Percentiles rank a stretch among this genome's conserved stretches.
Conservation (phyloP, 1,140 invertebrate genomes). For the Lucilia cuprina region DNA sequence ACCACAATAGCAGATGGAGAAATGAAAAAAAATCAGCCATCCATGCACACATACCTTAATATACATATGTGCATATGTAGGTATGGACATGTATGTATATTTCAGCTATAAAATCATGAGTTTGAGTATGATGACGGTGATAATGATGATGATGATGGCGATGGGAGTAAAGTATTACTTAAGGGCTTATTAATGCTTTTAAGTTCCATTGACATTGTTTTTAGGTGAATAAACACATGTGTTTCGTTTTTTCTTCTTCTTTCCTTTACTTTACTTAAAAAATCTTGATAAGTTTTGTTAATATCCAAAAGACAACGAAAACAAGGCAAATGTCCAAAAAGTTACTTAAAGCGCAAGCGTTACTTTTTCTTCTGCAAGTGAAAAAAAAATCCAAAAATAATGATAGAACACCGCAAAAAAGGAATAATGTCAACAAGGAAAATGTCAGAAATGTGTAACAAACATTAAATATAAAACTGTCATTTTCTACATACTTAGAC, state of each 20-base stretch:
- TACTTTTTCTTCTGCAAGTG: neutral
- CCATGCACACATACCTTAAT: neutral
- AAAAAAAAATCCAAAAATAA: neutral
- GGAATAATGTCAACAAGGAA: neutral
- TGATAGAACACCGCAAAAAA: neutral
- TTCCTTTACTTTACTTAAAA: neutral
- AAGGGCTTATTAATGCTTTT: neutral
- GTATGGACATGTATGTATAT: too few relatives aligned
- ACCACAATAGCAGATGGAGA: neutral
- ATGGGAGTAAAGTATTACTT: neutral
- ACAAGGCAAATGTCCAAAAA: neutral
- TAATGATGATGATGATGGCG: neutral
- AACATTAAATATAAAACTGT: neutral
- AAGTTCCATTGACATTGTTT: constrained; percentile 7
- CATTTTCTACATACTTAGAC: neutral
- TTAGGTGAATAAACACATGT: neutral
- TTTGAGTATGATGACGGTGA: neutral
- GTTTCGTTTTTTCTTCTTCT: neutral
- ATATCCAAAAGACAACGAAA: neutral
- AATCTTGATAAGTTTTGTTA: too few relatives aligned
- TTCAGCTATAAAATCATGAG: too few relatives aligned
- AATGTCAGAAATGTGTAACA: neutral
- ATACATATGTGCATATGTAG: neutral
- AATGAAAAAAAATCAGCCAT: too few relatives aligned
- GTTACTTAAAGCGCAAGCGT: neutral